These are phyloP conservation scores for Lomographa bimaculata DNA, from an alignment of 2,888 invertebrate species.

Conservation along the genomic window DNA sequence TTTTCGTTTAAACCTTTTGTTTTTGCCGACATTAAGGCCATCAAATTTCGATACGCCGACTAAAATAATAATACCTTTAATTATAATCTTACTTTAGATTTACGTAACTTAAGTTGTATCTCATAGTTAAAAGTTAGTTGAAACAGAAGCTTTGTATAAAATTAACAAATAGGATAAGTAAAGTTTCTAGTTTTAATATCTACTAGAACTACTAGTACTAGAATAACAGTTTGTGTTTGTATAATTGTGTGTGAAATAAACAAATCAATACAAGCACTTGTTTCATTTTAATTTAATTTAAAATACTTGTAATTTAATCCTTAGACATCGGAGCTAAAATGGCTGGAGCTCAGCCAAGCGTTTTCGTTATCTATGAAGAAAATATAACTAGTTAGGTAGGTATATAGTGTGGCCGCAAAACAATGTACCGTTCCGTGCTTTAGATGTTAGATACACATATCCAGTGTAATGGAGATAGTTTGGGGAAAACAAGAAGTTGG, in stretches of 20 bases:
- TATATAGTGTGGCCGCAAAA: constrained; percentile 47
- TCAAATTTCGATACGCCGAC: constrained; percentile 31
- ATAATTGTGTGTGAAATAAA: constrained; percentile 68
- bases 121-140: constrained; percentile 76
- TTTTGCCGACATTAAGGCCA: constrained; percentile 76
- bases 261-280: constrained; percentile 21
- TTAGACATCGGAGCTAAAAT: too few relatives aligned
- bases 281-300: too few relatives aligned
- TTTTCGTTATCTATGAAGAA: constrained; percentile 53
- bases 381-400: constrained; percentile 40
- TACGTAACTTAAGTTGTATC: constrained; percentile 42
- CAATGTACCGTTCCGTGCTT: constrained; percentile 49
- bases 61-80: constrained; percentile 28
- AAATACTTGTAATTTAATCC: too few relatives aligned
- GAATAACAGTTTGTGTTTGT: constrained; percentile 57
- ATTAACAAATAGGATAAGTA: constrained; percentile 81
- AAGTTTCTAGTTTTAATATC: too few relatives aligned
- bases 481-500: constrained; percentile 75
- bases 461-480: constrained; percentile 78
- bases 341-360: constrained; percentile 68
- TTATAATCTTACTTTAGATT: constrained; percentile 39
- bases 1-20: constrained; percentile 75
- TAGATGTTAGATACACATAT: constrained; percentile 56
- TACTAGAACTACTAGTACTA: too few relatives aligned
- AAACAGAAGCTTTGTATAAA: constrained; percentile 82